Conservation (phyloP, 2,888 invertebrate genomes). For the Lamellibrachia satsuma region DNA sequence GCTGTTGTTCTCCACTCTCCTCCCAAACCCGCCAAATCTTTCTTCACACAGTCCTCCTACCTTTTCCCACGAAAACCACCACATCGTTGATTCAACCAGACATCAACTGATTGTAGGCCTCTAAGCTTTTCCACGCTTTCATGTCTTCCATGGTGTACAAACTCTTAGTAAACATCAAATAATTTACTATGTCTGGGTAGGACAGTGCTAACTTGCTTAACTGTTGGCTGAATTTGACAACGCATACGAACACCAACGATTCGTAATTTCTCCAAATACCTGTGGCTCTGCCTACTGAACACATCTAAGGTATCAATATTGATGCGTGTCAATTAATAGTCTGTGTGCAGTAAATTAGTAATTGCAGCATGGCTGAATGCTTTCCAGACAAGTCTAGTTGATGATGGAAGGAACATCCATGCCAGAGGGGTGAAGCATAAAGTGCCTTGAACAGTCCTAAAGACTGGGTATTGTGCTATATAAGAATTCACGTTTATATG, state of each 20-base stretch:
- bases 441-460: too few species aligned
- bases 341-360: too few species aligned
- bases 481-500: too few species aligned
- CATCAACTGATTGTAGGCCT: constrained; percentile 6
- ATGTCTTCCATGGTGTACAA: neutral
- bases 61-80: neutral
- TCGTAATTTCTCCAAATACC: neutral
- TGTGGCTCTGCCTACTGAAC: neutral
- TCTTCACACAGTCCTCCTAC: too few species aligned
- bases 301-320: neutral
- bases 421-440: too few species aligned
- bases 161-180: constrained; percentile 18
- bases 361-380: too few species aligned
- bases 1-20: too few species aligned
- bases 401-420: too few species aligned
- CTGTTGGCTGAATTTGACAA: neutral
- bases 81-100: constrained; percentile 23
- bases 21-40: too few species aligned
- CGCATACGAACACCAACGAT: neutral
- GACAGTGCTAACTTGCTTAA: neutral
- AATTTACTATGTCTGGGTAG: constrained; percentile 24
- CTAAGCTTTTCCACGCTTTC: constrained; percentile 20
- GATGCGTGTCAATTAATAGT: too few species aligned
- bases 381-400: too few species aligned
- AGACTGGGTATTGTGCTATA: too few species aligned